These are phyloP conservation scores for Petrocephalus microphthalmus DNA, from an alignment of 2,113 vertebrate species.

Conservation along the genomic window DNA sequence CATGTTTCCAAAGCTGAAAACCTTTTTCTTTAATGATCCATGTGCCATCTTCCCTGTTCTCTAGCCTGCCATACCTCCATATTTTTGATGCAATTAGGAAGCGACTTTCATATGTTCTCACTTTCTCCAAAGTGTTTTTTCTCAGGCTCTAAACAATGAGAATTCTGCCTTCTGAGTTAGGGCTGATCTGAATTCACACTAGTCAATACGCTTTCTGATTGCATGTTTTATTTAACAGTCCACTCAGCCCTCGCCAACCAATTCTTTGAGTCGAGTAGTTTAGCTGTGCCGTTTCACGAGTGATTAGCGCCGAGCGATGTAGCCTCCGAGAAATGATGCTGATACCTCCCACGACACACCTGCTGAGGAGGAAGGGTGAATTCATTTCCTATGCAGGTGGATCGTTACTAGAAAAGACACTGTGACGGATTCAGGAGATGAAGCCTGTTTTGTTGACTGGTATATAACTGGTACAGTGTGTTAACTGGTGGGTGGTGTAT, in stretches of 20 bases:
- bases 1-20: not conserved
- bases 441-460: not conserved
- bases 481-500: not conserved
- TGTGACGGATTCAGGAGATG: not conserved
- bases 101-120: not conserved
- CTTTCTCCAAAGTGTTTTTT: not conserved
- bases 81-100: not conserved
- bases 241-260: not conserved
- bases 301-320: not conserved
- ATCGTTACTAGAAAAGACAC: not conserved
- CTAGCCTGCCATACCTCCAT: not conserved
- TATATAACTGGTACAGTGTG: not conserved
- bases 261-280: not conserved
- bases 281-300: not conserved
- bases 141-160: not conserved
- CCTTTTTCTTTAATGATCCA: not conserved
- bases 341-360: not conserved
- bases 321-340: not conserved
- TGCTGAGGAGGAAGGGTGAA: not conserved
- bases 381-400: not conserved
- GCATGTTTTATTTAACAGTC: conserved; percentile 13
- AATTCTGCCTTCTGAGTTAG: not conserved
- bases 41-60: not conserved
- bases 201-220: conserved; percentile 2
- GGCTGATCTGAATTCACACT: not conserved